These are phyloP conservation scores for Philonicus albiceps DNA, from an alignment of 2,888 invertebrate species.

Conservation along the genomic window DNA sequence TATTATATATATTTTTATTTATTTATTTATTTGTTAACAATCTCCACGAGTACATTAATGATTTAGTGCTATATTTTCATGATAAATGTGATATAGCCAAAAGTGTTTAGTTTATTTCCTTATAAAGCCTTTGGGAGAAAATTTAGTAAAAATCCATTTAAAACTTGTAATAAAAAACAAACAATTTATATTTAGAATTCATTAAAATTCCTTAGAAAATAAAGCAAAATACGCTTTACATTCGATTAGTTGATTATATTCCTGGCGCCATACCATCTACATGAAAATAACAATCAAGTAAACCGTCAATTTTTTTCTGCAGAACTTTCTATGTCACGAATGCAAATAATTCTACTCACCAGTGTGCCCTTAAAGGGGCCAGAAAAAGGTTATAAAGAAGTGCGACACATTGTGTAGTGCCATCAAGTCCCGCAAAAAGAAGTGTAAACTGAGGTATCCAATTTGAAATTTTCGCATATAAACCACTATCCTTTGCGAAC, in stretches of 20 bases:
- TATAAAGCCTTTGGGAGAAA: too few species aligned
- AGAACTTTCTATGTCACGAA: neutral
- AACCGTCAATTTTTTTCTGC: neutral
- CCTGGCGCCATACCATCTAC: neutral
- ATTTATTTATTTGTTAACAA: too few species aligned
- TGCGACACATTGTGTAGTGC: slow-evolving; percentile 14
- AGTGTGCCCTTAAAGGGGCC: neutral
- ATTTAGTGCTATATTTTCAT: too few species aligned
- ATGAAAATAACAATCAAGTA: neutral
- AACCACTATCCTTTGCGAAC: slow-evolving; percentile 36
- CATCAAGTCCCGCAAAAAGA: slow-evolving; percentile 15
- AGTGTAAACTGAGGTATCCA: slow-evolving; percentile 45
- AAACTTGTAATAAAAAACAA: too few species aligned
- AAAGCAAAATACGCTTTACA: neutral
- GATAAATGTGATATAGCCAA: too few species aligned
- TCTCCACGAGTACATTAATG: too few species aligned
- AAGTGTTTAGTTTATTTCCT: too few species aligned
- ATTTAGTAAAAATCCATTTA: too few species aligned
- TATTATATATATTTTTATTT: too few species aligned
- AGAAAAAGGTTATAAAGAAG: neutral
- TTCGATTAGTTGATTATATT: neutral
- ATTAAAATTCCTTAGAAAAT: neutral
- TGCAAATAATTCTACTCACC: neutral
- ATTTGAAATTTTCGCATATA: slow-evolving; percentile 46
- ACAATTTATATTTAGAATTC: neutral